A percentile compares a stretch with the other conserved stretches of the same genome.
Conservation (phyloP, 2,113 vertebrate genomes). For the Hydropotes inermis region DNA sequence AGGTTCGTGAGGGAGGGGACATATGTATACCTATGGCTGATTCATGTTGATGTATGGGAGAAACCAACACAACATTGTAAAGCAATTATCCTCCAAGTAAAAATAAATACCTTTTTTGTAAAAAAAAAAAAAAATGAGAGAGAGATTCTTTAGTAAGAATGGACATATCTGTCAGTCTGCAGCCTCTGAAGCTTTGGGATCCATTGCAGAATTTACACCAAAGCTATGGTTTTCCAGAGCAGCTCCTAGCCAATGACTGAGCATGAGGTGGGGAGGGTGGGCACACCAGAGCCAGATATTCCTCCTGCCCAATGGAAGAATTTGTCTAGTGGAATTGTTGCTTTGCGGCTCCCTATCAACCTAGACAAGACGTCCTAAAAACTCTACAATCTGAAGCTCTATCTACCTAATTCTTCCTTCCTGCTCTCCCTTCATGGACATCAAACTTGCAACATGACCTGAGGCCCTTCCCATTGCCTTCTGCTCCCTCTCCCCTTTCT, state of each 20-base stretch:
- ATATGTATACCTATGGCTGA: neutral
- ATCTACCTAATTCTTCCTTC: neutral
- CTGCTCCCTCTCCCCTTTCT: neutral
- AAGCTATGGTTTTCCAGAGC: neutral
- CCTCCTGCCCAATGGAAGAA: neutral
- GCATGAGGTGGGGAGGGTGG: fast-evolving
- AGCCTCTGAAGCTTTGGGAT: neutral
- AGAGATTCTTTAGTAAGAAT: neutral
- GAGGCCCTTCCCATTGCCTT: neutral
- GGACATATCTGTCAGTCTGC: neutral
- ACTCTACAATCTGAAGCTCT: too few relatives aligned
- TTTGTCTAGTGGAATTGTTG: neutral
- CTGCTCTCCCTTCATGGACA: neutral
- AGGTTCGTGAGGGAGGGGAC: neutral
- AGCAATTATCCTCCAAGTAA: neutral
- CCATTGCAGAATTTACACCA: neutral
- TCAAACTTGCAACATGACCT: neutral
- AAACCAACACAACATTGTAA: neutral
- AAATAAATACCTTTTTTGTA: neutral
- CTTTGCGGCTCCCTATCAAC: neutral
- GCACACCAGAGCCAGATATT: neutral
- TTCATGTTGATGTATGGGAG: neutral
- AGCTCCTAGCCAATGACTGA: neutral
- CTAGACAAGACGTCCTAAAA: neutral
- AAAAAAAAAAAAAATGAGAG: neutral